Evolutionary conservation across 2,797 vertebrate genomes (phyloP).

Genomic region (Helicolenus hilgendorfi): DNA sequence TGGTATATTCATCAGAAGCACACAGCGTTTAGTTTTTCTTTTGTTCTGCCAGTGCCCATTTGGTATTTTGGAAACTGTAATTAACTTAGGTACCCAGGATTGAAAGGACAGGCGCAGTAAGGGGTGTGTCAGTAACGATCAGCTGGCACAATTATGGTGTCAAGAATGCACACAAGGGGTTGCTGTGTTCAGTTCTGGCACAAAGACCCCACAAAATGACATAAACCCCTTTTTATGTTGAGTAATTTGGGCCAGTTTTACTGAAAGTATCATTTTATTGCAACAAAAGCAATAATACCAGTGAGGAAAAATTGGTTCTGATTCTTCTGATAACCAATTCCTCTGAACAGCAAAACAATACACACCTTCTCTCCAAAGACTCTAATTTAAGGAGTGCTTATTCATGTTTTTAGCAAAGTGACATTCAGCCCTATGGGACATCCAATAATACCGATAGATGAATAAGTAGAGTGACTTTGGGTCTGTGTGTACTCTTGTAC

Average conservation of each 20-base stretch:
- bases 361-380: background rate
- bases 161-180: conserved; percentile 23
- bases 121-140: conserved; percentile 43
- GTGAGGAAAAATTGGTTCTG: background rate
- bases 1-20: conserved; percentile 31
- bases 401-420: background rate
- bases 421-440: background rate
- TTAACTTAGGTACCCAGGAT: conserved; percentile 59
- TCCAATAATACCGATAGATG: conserved; percentile 25
- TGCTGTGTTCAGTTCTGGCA: background rate
- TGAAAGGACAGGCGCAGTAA: conserved; percentile 35
- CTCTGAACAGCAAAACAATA: background rate
- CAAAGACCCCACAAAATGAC: background rate
- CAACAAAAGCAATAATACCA: background rate
- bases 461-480: conserved; percentile 12
- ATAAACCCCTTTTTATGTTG: background rate
- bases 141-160: conserved; percentile 47
- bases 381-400: conserved; percentile 1
- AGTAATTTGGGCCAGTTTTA: background rate
- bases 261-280: background rate
- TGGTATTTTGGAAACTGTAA: conserved; percentile 59
- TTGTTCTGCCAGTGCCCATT: conserved; percentile 18
- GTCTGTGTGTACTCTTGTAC: background rate
- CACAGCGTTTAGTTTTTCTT: background rate
- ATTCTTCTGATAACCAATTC: background rate